These are phyloP conservation scores for Linurgus olivaceus DNA, from an alignment of 2,797 vertebrate species.

Conservation along the genomic window DNA sequence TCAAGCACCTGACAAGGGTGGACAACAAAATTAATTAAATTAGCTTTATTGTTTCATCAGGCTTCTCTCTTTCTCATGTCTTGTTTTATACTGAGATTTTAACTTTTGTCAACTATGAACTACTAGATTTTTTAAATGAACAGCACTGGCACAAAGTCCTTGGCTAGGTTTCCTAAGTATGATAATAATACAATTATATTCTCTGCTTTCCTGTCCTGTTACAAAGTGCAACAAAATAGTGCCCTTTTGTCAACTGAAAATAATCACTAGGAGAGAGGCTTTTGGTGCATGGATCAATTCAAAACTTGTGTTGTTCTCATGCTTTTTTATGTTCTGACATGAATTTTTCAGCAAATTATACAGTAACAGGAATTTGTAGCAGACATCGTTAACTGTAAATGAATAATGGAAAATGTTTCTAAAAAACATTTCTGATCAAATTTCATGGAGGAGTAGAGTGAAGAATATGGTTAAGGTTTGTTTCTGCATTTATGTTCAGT, in stretches of 20 bases:
- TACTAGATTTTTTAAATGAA: background rate
- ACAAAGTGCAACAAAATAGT: background rate
- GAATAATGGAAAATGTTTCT: background rate
- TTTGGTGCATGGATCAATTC: background rate
- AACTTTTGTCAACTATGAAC: background rate
- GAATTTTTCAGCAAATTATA: background rate
- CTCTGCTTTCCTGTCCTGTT: background rate
- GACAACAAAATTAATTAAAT: background rate
- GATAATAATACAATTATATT: background rate
- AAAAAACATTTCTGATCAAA: background rate
- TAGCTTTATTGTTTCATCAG: background rate
- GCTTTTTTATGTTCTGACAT: background rate
- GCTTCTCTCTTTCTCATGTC: background rate
- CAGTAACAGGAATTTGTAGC: background rate
- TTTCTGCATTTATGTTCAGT: background rate
- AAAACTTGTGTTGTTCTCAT: background rate
- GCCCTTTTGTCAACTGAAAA: background rate
- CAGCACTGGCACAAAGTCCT: background rate
- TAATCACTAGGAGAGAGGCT: background rate
- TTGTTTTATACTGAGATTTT: background rate
- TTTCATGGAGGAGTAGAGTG: background rate
- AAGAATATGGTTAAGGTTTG: background rate
- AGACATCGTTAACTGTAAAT: background rate
- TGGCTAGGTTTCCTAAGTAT: background rate
- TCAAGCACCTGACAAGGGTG: background rate